Evolutionary conservation across 2,113 vertebrate genomes (phyloP).

Genomic region (Scophthalmus maximus): DNA sequence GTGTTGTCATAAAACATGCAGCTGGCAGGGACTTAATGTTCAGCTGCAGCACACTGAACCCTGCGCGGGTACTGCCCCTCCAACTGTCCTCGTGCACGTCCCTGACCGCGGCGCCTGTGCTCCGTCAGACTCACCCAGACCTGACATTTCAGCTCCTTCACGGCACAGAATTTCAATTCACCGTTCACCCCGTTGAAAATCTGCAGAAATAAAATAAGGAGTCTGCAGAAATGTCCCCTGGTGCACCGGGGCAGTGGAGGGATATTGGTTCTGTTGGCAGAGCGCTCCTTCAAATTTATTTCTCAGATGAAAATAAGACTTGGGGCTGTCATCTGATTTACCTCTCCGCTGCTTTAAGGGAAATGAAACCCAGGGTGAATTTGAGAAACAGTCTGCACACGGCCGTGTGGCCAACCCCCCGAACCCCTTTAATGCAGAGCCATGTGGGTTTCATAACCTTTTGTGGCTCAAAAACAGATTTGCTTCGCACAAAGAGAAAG

Average conservation of each 20-base stretch:
- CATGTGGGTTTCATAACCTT: conserved; percentile 30
- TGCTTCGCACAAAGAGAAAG: conserved; percentile 44
- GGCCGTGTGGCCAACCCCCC: conserved; percentile 35
- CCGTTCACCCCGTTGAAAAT: conserved; percentile 36
- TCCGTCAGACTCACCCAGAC: conserved; percentile 51
- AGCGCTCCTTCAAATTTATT: conserved; percentile 39
- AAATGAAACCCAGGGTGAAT: conserved; percentile 33
- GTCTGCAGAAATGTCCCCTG: conserved; percentile 38
- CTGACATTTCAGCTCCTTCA: conserved; percentile 54
- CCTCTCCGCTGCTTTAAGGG: conserved; percentile 32
- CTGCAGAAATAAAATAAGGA: conserved; percentile 25
- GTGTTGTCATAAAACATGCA: conserved; percentile 79
- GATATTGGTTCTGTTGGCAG: conserved; percentile 42
- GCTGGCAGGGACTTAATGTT: conserved; percentile 68
- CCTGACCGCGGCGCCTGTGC: conserved; percentile 41
- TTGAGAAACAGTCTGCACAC: conserved; percentile 28
- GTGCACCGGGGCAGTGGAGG: conserved; percentile 43
- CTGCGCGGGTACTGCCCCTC: conserved; percentile 52
- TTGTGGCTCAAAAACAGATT: conserved; percentile 46
- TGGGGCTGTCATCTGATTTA: conserved; percentile 50
- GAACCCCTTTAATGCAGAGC: conserved; percentile 41
- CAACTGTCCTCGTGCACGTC: conserved; percentile 49
- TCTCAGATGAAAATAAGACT: conserved; percentile 53
- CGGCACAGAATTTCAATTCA: conserved; percentile 40
- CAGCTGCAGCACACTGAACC: conserved; percentile 42